phyloP scores from a whole-genome alignment of 2,113 vertebrate species.

The Cynopterus brachyotis region DNA sequence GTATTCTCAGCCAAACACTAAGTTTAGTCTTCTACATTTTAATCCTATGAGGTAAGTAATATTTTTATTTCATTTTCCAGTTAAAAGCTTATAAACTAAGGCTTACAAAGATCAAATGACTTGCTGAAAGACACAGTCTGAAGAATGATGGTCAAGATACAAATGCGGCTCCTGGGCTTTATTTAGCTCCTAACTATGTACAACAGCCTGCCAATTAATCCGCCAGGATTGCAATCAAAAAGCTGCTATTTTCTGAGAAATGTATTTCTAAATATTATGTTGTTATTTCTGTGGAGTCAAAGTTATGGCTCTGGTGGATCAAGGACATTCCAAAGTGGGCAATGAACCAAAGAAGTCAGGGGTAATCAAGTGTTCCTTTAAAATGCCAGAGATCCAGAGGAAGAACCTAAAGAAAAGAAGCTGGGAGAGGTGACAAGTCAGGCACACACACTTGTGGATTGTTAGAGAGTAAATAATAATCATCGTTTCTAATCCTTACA shows the following conservation, averaged over 20 bases:
- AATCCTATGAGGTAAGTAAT: neutral
- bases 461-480: neutral
- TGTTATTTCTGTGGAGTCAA: neutral
- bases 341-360: neutral
- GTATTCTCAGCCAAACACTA: neutral
- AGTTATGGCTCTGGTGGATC: neutral
- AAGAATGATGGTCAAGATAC: neutral
- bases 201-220: neutral
- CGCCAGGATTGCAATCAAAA: neutral
- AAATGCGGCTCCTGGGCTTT: neutral
- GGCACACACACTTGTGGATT: neutral
- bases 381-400: neutral
- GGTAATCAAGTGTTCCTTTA: neutral
- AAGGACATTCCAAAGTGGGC: neutral
- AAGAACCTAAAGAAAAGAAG: neutral
- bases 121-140: neutral
- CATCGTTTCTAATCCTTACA: neutral
- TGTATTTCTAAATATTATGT: neutral
- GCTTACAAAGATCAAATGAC: neutral
- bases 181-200: neutral
- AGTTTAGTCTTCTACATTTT: neutral
- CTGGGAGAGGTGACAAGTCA: neutral
- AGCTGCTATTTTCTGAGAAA: neutral
- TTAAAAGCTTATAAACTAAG: neutral
- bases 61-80: neutral